These are phyloP conservation scores for Hypselothyrea guttata DNA, from an alignment of 2,888 invertebrate genomes.

Conservation along the genomic window DNA sequence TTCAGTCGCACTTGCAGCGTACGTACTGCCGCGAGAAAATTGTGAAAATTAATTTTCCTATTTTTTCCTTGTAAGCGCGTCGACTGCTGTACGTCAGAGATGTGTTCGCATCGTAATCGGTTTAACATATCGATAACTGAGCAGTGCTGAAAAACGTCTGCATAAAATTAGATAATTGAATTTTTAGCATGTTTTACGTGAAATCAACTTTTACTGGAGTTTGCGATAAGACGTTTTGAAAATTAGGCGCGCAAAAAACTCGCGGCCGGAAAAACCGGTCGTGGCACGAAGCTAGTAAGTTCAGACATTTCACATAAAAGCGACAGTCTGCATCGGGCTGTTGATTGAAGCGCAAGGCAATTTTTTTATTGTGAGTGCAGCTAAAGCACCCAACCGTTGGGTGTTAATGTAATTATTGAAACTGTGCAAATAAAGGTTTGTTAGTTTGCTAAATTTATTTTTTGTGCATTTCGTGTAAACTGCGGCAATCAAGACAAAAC, in stretches of 20 bases:
- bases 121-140: slow-evolving; percentile 6
- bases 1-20: slow-evolving; percentile 14
- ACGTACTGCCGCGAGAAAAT: slow-evolving; percentile 30
- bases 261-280: neutral
- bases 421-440: slow-evolving; percentile 16
- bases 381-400: neutral
- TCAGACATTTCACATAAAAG: neutral
- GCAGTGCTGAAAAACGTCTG: slow-evolving; percentile 6
- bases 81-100: slow-evolving; percentile 45
- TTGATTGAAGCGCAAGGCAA: slow-evolving; percentile 10
- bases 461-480: neutral
- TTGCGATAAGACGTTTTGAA: slow-evolving; percentile 24
- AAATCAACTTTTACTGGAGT: neutral
- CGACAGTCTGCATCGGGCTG: slow-evolving; percentile 14
- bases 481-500: neutral
- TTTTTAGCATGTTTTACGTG: neutral
- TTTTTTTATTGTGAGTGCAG: slow-evolving; percentile 14
- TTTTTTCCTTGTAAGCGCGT: slow-evolving; percentile 57
- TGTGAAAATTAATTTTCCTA: slow-evolving; percentile 23
- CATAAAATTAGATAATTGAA: neutral
- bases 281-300: neutral
- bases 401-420: slow-evolving; percentile 4
- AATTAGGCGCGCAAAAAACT: slow-evolving; percentile 21
- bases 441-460: neutral
- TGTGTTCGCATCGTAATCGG: slow-evolving; percentile 34